A percentile compares a stretch with the other conserved stretches of the same genome.
These are phyloP conservation scores for Lophura nycthemera DNA, from an alignment of 2,113 vertebrate species.

Conservation along the genomic window DNA sequence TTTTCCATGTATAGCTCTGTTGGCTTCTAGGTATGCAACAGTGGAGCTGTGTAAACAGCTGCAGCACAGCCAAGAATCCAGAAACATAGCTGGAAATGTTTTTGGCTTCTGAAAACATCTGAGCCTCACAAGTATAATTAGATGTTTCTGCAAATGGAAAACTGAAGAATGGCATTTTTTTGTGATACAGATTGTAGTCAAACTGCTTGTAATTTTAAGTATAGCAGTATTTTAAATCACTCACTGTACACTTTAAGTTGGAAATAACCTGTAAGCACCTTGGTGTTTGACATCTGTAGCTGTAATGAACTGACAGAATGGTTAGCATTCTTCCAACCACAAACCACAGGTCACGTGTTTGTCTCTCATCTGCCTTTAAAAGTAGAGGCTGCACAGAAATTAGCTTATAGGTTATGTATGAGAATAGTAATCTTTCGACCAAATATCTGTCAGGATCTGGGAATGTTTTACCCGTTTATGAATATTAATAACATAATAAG, in stretches of 20 bases:
- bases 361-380: neutral
- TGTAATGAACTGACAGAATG: slow-evolving; percentile 13
- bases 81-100: neutral
- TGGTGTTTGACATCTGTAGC: neutral
- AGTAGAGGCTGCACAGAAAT: neutral
- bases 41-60: neutral
- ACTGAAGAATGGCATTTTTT: slow-evolving; percentile 8
- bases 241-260: neutral
- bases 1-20: neutral
- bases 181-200: neutral
- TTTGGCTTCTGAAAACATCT: neutral
- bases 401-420: neutral
- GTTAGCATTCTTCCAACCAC: slow-evolving; percentile 8
- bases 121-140: slow-evolving; percentile 11
- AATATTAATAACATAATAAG: neutral
- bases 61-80: slow-evolving; percentile 13
- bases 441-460: neutral
- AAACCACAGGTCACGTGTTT: neutral
- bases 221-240: neutral
- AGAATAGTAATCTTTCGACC: neutral
- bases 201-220: neutral
- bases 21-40: neutral
- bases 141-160: slow-evolving; percentile 33
- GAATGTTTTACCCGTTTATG: neutral
- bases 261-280: slow-evolving; percentile 7